A percentile compares a stretch with the other conserved stretches of the same genome.
These are phyloP conservation scores for Lochmaea crataegi DNA, from an alignment of 2,888 invertebrate genomes.

Conservation along the genomic window DNA sequence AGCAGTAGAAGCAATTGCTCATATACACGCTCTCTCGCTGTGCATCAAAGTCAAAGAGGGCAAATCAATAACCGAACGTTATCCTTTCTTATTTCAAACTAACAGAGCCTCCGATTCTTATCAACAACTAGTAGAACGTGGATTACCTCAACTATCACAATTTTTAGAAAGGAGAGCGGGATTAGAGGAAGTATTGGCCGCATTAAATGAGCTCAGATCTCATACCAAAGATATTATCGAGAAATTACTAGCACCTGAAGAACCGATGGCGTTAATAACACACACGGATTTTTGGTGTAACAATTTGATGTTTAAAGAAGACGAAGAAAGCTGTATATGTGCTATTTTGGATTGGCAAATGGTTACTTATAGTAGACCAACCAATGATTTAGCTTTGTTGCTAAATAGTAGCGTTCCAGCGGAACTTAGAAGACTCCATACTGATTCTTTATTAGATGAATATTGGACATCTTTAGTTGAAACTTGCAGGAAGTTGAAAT, in stretches of 20 bases:
- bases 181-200: conserved; percentile 71
- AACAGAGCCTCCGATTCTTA: conserved; percentile 84
- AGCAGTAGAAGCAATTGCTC: conserved; percentile 78
- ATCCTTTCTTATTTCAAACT: conserved; percentile 81
- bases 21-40: conserved; percentile 79
- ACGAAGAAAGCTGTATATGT: conserved; percentile 69
- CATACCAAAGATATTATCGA: conserved; percentile 80
- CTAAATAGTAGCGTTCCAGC: conserved; percentile 80
- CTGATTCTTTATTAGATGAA: conserved; percentile 73
- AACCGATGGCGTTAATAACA: conserved; percentile 80
- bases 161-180: conserved; percentile 77
- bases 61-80: conserved; percentile 67
- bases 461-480: conserved; percentile 76
- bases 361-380: conserved; percentile 82
- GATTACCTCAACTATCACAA: conserved; percentile 79
- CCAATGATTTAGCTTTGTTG: conserved; percentile 81
- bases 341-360: conserved; percentile 87
- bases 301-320: conserved; percentile 76
- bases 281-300: conserved; percentile 90
- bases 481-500: conserved; percentile 71
- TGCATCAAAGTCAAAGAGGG: conserved; percentile 71
- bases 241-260: conserved; percentile 76
- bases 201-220: conserved; percentile 71
- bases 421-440: conserved; percentile 74
- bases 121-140: conserved; percentile 81